Base-by-base conservation (phyloP, 2,113 vertebrate genomes). In the Centropus bengalensis region DNA sequence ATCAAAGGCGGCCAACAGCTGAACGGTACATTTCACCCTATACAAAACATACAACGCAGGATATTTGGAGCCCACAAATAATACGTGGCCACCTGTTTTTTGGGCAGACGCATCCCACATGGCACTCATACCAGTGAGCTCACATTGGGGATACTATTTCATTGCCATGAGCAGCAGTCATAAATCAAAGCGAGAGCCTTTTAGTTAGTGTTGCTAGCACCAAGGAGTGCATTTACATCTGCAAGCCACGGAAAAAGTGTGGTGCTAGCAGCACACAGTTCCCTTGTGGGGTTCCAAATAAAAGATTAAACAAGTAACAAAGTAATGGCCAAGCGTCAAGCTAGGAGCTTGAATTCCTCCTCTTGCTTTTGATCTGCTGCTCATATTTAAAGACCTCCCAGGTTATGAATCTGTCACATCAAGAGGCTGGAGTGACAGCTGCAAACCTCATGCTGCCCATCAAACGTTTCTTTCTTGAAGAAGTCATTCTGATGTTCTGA, bases 1-100 rank as follows among this genome's bases (percentile, higher is more conserved):
- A 94, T 92, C 96, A 97, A 96, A 97, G 93, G 60, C 45, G 26
- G 19, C 24, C 71, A 89, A 94, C 97, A 97, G 96, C 95, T 97
- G 96, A 98, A 87, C 42, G 12, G 42, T 6, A 28, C 36, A 64
- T 33, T 63, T 80, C 89, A 78, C 51, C 55, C 84, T 36, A 40
- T 5, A 47, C 42, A 71, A 44, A 84, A 33, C 27, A 36, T 7
- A 73, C 17, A 66, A 32, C 0, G 0, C 63, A 62, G 84, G 74
- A 95, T 91, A 89, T 58, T 27, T 52, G 26, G 66, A 94, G 80
- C 71, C 63, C 68, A 32, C 82, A 56, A 6, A 80, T 36, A 8
- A 10, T 24, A 71, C 3, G 4, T 45, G 86, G 63, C 76, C 97
- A 98, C 97, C 97, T 98, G 98, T 94, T 93, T 8, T 52, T 60